Percentiles rank a stretch among this genome's conserved stretches.
phyloP scores from a whole-genome alignment of 1,140 invertebrate genomes.

The Pinna nobilis region DNA sequence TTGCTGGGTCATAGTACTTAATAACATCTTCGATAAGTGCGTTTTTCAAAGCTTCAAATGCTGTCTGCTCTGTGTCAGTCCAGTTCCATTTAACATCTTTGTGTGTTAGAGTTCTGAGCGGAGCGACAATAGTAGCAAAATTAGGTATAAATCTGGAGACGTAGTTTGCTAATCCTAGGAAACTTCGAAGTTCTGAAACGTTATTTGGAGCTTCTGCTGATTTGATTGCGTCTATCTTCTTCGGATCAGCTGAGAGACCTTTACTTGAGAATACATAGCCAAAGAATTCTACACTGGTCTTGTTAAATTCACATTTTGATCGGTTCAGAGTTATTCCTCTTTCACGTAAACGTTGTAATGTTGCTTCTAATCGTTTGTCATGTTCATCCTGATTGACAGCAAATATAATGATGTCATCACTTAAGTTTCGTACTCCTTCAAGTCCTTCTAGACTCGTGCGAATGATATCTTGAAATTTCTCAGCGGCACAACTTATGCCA shows the following conservation, averaged over 20 bases:
- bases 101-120: constrained; percentile 41
- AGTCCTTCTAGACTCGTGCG: neutral
- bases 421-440: constrained; percentile 22
- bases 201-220: constrained; percentile 25
- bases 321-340: constrained; percentile 28
- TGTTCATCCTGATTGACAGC: constrained; percentile 17
- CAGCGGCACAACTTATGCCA: constrained; percentile 40
- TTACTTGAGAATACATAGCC: constrained; percentile 38
- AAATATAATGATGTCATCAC: constrained; percentile 33
- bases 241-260: constrained; percentile 42
- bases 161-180: constrained; percentile 50
- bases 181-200: constrained; percentile 43
- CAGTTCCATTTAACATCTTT: constrained; percentile 44
- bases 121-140: constrained; percentile 41
- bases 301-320: constrained; percentile 32
- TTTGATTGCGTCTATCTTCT: constrained; percentile 69
- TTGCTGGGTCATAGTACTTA: constrained; percentile 44
- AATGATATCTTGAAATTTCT: constrained; percentile 51
- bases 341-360: neutral
- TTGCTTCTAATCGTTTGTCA: neutral
- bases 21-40: constrained; percentile 37
- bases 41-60: constrained; percentile 42
- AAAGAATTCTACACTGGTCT: constrained; percentile 37
- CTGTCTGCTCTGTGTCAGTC: constrained; percentile 30
- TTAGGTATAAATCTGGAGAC: constrained; percentile 43